These are phyloP conservation scores for Calliopum simillimum DNA, from an alignment of 2,888 invertebrate genomes.

Conservation along the genomic window DNA sequence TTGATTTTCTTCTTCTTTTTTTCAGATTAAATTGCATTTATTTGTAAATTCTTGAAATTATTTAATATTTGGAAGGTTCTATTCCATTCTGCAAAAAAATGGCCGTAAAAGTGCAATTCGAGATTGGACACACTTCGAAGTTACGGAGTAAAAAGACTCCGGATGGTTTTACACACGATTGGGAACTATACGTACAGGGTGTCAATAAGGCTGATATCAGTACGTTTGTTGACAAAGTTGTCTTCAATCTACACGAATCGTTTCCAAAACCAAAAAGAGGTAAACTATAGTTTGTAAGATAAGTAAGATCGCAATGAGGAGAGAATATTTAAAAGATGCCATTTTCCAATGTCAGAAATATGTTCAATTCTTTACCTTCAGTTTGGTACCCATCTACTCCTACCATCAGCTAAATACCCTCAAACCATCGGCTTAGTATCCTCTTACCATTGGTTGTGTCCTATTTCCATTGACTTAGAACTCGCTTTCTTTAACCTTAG, in stretches of 20 bases:
- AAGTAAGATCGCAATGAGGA: no score
- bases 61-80: slow-evolving; percentile 10
- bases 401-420: no score
- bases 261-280: slow-evolving; percentile 93
- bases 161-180: slow-evolving; percentile 96
- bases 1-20: slow-evolving; percentile 7
- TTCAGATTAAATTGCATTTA: not conserved
- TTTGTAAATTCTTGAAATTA: slow-evolving; percentile 12
- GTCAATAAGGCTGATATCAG: slow-evolving; percentile 88
- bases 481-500: no score
- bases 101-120: slow-evolving; percentile 85
- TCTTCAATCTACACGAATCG: slow-evolving; percentile 90
- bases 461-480: no score
- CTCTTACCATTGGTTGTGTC: no score
- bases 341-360: no score
- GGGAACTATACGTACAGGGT: slow-evolving; percentile 95
- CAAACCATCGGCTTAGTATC: no score
- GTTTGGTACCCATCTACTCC: no score
- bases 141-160: slow-evolving; percentile 83
- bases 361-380: no score
- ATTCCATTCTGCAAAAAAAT: slow-evolving; percentile 58
- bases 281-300: no score
- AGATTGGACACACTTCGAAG: slow-evolving; percentile 92
- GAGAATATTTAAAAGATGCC: no score
- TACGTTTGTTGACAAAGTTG: slow-evolving; percentile 91